Evolutionary conservation across 2,113 vertebrate genomes (phyloP).

Genomic region (Amblyopsis rosae): DNA sequence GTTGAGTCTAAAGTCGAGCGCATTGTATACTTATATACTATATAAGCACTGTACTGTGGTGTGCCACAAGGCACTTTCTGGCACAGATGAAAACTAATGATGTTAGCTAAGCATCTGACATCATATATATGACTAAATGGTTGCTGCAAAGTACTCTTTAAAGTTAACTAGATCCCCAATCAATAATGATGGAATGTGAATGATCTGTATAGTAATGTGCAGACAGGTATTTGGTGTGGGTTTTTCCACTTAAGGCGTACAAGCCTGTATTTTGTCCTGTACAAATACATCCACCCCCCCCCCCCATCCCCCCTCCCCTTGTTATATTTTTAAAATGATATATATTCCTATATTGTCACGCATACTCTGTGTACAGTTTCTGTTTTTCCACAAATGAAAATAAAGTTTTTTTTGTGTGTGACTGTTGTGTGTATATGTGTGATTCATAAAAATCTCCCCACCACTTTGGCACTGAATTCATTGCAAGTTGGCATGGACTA

Average conservation of each 20-base stretch:
- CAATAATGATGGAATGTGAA: slow-evolving; percentile 28
- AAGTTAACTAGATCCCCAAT: background rate
- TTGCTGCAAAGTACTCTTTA: background rate
- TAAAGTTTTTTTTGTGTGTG: background rate
- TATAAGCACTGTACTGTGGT: background rate
- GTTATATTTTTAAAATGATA: too few relatives aligned
- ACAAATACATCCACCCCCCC: too few relatives aligned
- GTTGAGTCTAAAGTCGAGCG: background rate
- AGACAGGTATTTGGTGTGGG: background rate
- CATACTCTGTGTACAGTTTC: too few relatives aligned
- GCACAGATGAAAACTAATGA: background rate
- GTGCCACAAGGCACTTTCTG: background rate
- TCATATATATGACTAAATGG: background rate
- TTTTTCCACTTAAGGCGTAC: background rate
- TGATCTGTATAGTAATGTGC: background rate
- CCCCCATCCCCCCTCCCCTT: too few relatives aligned
- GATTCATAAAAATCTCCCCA: too few relatives aligned
- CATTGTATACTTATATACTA: background rate
- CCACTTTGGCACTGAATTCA: background rate
- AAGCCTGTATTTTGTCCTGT: background rate
- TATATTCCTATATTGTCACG: too few relatives aligned
- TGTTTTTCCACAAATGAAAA: background rate
- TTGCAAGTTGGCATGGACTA: too few relatives aligned
- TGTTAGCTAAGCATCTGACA: background rate
- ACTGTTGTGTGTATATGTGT: too few relatives aligned